Conservation (phyloP, 2,888 invertebrate species). For the Diloba caeruleocephala region DNA sequence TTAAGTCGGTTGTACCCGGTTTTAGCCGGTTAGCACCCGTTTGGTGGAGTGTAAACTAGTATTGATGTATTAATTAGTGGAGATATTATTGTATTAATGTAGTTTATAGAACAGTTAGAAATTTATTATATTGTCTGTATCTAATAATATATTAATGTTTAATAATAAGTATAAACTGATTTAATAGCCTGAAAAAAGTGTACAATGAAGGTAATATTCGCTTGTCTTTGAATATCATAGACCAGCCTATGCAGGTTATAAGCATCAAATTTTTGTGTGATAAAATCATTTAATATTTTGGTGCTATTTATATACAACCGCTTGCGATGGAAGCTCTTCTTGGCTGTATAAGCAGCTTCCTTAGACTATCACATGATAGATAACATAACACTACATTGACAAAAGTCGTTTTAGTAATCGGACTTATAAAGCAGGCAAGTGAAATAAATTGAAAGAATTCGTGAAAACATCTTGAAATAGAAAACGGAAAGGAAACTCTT, state of each 20-base stretch:
- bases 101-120: neutral
- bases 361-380: no score
- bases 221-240: no score
- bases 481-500: constrained; percentile 50
- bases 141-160: no score
- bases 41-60: constrained; percentile 48
- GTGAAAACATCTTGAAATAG: constrained; percentile 37
- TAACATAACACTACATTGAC: neutral
- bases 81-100: constrained; percentile 11
- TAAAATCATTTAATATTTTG: no score
- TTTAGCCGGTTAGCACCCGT: constrained; percentile 44
- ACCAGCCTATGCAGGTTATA: no score
- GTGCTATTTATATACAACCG: no score
- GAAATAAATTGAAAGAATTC: constrained; percentile 36
- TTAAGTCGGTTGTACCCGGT: constrained; percentile 61
- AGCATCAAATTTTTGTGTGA: no score
- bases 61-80: constrained; percentile 28
- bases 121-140: neutral
- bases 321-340: no score
- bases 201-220: no score
- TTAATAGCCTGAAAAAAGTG: no score
- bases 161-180: neutral
- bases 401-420: neutral
- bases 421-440: constrained; percentile 21
- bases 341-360: no score